phyloP scores from a whole-genome alignment of 2,797 vertebrate genomes.

The Falco berigora region DNA sequence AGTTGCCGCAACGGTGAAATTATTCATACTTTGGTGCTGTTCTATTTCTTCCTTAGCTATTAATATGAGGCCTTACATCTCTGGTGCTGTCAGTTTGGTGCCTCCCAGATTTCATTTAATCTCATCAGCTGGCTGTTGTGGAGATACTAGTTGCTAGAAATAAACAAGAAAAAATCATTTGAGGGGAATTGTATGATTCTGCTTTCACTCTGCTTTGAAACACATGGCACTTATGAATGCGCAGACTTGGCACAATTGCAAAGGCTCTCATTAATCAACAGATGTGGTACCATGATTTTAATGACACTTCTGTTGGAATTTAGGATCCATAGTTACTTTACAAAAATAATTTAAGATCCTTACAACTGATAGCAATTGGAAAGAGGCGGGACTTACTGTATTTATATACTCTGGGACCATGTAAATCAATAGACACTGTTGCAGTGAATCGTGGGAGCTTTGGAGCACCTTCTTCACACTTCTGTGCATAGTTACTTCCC shows the following conservation, averaged over 20 bases:
- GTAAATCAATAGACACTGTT: not conserved
- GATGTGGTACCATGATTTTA: not conserved
- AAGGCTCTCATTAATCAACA: not conserved
- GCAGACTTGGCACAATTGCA: not conserved
- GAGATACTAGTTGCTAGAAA: not conserved
- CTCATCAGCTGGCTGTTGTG: not conserved
- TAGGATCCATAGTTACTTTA: not conserved
- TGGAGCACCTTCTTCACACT: not conserved
- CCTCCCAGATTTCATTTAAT: not conserved
- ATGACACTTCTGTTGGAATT: not conserved
- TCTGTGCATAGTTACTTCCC: not conserved
- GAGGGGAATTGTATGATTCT: not conserved
- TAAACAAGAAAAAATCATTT: not conserved
- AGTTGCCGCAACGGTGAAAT: not conserved
- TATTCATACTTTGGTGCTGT: not conserved
- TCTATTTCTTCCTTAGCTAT: not conserved
- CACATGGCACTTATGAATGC: not conserved
- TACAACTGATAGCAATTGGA: not conserved
- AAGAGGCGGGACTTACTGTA: not conserved
- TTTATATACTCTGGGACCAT: not conserved
- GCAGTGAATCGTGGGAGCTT: not conserved
- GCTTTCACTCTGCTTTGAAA: not conserved
- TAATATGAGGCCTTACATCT: not conserved
- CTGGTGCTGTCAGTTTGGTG: not conserved
- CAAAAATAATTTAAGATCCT: not conserved